Conservation (phyloP, 2,113 vertebrate species). For the Corvus moneduloides region DNA sequence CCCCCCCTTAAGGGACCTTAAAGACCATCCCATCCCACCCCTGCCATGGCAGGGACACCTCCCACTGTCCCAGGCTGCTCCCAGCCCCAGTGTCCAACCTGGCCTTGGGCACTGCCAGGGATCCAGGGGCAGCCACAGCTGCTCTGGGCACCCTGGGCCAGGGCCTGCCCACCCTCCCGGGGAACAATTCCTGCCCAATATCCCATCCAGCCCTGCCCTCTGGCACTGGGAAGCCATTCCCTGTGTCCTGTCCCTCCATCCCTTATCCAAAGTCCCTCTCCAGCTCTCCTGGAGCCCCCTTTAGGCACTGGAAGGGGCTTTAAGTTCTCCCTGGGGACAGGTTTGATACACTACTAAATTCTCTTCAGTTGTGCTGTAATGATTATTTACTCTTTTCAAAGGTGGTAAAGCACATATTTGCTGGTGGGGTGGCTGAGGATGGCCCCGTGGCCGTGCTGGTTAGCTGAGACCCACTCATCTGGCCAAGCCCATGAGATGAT, state of each 20-base stretch:
- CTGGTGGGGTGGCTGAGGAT: background rate
- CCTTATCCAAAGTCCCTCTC: background rate
- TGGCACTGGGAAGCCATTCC: background rate
- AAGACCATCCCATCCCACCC: background rate
- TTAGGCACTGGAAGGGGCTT: background rate
- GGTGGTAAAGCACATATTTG: background rate
- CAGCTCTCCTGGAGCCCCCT: background rate
- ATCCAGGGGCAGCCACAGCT: background rate
- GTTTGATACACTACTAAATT: background rate
- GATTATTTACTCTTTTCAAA: background rate
- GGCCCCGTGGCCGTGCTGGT: background rate
- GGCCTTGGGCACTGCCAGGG: background rate
- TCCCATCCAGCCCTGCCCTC: background rate
- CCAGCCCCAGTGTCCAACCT: background rate
- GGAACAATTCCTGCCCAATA: background rate
- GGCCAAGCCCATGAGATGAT: background rate
- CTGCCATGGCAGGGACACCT: background rate
- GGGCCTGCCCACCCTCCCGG: accelerated
- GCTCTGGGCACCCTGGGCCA: background rate
- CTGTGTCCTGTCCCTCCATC: background rate
- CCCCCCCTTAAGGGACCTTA: background rate
- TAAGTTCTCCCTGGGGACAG: background rate
- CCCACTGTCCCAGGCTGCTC: background rate
- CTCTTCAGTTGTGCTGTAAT: background rate
- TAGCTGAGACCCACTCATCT: background rate